Base-by-base conservation (phyloP, 2,797 vertebrate genomes). In the Bradypus variegatus region DNA sequence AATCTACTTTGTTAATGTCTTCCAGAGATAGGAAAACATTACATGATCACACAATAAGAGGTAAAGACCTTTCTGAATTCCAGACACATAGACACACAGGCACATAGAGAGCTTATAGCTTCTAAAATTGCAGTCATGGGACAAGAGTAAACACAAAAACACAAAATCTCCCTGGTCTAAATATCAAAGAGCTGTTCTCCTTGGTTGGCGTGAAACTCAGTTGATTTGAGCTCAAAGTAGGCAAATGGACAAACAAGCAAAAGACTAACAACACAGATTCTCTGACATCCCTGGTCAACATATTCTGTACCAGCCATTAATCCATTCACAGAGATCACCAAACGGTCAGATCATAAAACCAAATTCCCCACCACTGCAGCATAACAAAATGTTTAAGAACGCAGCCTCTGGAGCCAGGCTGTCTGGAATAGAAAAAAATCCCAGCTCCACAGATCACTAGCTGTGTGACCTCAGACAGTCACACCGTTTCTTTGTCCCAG, bases 151-250 rank as follows among this genome's bases (percentile, higher is more conserved):
- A 80, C 14, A 86, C 29, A 82, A 67, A 86, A 38, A 69, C 25
- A 89, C 8, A 76, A 86, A 80, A 80, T 2, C 23, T 81, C 31
- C 62, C 38, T n/a, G 33, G 27, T 69, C 48, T 31, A 75, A 41
- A 38, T 67, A 62, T 36, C n/a, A 81, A 94, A 80, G 1, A n/a
- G 13, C n/a, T 81, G 5, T 50, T 91, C 62, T 70, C 45, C 25
- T 53, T n/a, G 67, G 45, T 78, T 31, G 13, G 2, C 8, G 48
- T 60, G 60, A 77, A 86, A 82, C n/a, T n/a, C n/a, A 36, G 85
- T 14, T 89, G n/a, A 69, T 91, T 77, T n/a, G n/a, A 94, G 76
- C n/a, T 94, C n/a, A 81, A n/a, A n/a, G 80, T 36, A 92, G 36
- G 50, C 13, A 89, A 80, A 84, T 53, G 45, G 41, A 86, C 69